A percentile compares a stretch with the other conserved stretches of the same genome.
Conservation (phyloP, 2,113 vertebrate genomes). For the Menidia beryllina region DNA sequence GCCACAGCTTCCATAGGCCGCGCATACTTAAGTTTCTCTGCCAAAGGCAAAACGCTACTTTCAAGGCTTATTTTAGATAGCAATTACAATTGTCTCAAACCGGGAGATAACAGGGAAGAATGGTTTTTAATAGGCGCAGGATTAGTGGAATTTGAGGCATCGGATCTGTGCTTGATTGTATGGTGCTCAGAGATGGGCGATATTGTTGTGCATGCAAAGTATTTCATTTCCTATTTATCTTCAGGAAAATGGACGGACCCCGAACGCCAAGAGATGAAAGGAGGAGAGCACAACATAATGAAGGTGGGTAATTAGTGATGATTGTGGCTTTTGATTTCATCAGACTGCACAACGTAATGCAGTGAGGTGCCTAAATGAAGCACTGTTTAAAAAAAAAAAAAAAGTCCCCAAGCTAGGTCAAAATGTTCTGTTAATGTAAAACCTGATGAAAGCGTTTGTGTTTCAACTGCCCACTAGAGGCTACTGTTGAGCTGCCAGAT, state of each 20-base stretch:
- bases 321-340: slow-evolving; percentile 65
- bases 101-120: slow-evolving; percentile 56
- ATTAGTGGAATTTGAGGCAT: slow-evolving; percentile 47
- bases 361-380: slow-evolving; percentile 28
- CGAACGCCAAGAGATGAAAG: slow-evolving; percentile 89
- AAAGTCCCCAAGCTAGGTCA: slow-evolving; percentile 38
- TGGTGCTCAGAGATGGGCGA: slow-evolving; percentile 45
- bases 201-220: slow-evolving; percentile 48
- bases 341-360: slow-evolving; percentile 35
- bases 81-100: slow-evolving; percentile 42
- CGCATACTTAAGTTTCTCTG: slow-evolving; percentile 16
- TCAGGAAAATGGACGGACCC: slow-evolving; percentile 89
- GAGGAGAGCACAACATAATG: slow-evolving; percentile 92
- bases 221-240: slow-evolving; percentile 53
- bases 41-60: slow-evolving; percentile 24
- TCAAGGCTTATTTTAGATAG: slow-evolving; percentile 24
- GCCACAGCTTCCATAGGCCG: slow-evolving; percentile 19
- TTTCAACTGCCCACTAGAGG: slow-evolving; percentile 66
- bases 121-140: slow-evolving; percentile 48
- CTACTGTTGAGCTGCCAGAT: slow-evolving; percentile 59
- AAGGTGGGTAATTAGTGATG: slow-evolving; percentile 82
- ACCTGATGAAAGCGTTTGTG: background rate
- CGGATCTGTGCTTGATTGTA: slow-evolving; percentile 55
- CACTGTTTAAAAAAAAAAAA: slow-evolving; percentile 31
- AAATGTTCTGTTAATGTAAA: slow-evolving; percentile 16